Evolutionary conservation across 2,888 invertebrate genomes (phyloP).

Genomic region (Conomelus anceps): DNA sequence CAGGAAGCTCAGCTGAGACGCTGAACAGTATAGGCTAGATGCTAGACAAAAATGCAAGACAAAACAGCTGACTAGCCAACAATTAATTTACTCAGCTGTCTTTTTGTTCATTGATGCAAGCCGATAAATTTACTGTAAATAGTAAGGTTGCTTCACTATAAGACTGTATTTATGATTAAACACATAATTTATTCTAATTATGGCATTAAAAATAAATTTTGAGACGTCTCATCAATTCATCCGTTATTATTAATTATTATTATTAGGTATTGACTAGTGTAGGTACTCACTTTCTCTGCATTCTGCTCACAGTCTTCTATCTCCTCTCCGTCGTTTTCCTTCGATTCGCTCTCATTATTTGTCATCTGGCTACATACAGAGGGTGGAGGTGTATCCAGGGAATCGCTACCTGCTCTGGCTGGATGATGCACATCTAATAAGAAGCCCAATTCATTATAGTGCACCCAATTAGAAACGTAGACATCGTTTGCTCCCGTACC

Average conservation of each 20-base stretch:
- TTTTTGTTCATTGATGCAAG: no score
- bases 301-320: neutral
- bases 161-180: no score
- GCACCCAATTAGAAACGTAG: neutral
- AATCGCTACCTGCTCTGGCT: slow-evolving; percentile 9
- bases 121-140: no score
- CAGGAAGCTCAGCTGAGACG: no score
- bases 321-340: neutral
- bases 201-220: neutral
- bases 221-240: neutral
- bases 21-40: no score
- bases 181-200: no score
- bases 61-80: no score
- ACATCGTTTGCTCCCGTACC: slow-evolving; percentile 5
- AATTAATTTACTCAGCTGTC: no score
- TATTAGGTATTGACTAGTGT: neutral
- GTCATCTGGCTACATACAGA: neutral
- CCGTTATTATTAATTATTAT: neutral
- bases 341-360: neutral
- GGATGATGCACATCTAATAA: neutral
- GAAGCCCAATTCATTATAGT: neutral
- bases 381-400: slow-evolving; percentile 1
- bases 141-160: no score
- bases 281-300: neutral
- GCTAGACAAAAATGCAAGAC: no score